Percentiles rank a stretch among this genome's conserved stretches.
phyloP scores from a whole-genome alignment of 2,113 vertebrate species.

The Boulengeromyrus knoepffleri region DNA sequence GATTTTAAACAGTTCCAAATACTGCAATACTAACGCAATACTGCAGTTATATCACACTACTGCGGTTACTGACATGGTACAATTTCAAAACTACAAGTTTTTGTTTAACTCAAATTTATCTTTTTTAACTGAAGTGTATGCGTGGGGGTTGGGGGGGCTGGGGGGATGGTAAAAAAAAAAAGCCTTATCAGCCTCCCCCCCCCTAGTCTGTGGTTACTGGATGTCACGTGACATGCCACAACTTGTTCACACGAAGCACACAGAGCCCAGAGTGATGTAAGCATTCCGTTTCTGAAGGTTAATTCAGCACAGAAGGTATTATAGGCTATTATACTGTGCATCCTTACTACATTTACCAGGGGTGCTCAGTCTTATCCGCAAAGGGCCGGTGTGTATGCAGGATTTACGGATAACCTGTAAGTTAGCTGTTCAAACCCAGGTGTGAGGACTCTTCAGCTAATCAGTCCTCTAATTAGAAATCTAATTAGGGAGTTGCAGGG shows the following conservation, averaged over 20 bases:
- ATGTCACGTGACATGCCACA: neutral
- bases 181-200: neutral
- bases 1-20: neutral
- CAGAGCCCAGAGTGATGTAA: neutral
- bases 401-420: neutral
- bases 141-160: too few relatives aligned
- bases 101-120: neutral
- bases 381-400: neutral
- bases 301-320: neutral
- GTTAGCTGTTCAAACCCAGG: neutral
- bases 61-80: neutral
- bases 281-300: neutral
- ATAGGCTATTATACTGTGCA: neutral
- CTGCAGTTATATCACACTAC: neutral
- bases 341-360: neutral
- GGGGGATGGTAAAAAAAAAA: neutral
- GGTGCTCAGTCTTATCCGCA: neutral
- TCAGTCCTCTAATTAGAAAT: too few relatives aligned
- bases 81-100: neutral
- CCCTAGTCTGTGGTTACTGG: neutral
- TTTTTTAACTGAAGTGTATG: neutral
- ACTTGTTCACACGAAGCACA: neutral
- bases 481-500: too few relatives aligned
- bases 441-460: too few relatives aligned
- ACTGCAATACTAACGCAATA: neutral